Evolutionary conservation across 2,888 invertebrate genomes (phyloP).

Genomic region (Cheilosia grossa): DNA sequence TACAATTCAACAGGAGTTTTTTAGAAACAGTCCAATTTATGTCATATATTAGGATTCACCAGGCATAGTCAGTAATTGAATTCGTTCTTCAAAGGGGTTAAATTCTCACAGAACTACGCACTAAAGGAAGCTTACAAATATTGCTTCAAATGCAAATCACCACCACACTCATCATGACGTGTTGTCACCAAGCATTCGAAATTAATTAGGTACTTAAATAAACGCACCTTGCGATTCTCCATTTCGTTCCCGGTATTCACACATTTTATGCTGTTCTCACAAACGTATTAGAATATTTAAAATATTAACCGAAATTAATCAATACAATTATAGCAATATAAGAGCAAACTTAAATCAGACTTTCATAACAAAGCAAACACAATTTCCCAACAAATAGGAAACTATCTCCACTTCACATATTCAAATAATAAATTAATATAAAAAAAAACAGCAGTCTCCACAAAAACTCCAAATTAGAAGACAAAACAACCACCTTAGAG

Average conservation of each 20-base stretch:
- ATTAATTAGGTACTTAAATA: background rate
- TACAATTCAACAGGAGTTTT: too few relatives aligned
- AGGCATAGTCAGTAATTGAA: too few relatives aligned
- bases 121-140: background rate
- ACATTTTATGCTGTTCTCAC: slow-evolving; percentile 30
- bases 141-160: background rate
- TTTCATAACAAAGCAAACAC: slow-evolving; percentile 38
- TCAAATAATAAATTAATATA: background rate
- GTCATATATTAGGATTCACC: too few relatives aligned
- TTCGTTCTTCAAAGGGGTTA: too few relatives aligned
- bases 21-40: too few relatives aligned
- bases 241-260: slow-evolving; percentile 43
- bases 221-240: slow-evolving; percentile 55
- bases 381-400: slow-evolving; percentile 2
- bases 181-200: background rate
- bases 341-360: slow-evolving; percentile 49
- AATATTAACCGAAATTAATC: background rate
- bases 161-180: background rate
- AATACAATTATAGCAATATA: slow-evolving; percentile 7
- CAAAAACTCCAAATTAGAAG: background rate
- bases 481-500: slow-evolving; percentile 47
- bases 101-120: too few relatives aligned
- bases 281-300: background rate
- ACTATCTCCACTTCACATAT: slow-evolving; percentile 52
- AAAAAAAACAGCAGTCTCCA: slow-evolving; percentile 12